Base-by-base conservation (phyloP, 2,888 invertebrate genomes). In the Ornithoptera alexandrae region DNA sequence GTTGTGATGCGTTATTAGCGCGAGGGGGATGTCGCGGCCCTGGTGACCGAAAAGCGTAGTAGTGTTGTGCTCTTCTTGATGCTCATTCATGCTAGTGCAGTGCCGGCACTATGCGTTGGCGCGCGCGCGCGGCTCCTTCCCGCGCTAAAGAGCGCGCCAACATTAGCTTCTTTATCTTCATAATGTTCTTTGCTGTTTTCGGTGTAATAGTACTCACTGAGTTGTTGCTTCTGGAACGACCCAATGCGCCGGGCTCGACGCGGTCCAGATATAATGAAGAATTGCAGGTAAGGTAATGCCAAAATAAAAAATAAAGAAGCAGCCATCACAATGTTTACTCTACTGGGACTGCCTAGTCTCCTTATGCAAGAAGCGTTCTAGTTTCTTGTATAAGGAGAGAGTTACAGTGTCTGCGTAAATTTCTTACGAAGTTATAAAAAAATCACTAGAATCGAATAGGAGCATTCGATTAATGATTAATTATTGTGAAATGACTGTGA, bases 181-280 rank as follows among this genome's bases (percentile, higher is more conserved):
- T 97, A 77, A 97, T 97, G 93, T 97, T 98, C 89, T 97, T 97
- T 87, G 96, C 96, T 59, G 96, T 98, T 71, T 97, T 97, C 84
- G 97, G 97, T 62, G 93, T 97, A 79, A 97, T 97, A 81, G 95
- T 97, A 72, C 94, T 97, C 76, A 97, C 97, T 73, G 97, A 97
- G 90, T 95, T 97, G 79, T 94, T 97, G 81, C 88, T 87, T 72
- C 89, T 90, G 78, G 92, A 93, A 75, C 87, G 91, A 64, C 91
- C 91, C 73, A 93, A 93, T 93, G 77, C 95, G 93, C 88, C 96
- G 2, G 81, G 83, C 53, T 77, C 84, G 0, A 62, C 84, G 65
- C 81, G 87, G 94, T 90, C 85, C 89, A 94, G 94, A 87, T 88
- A 94, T 93, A 96, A 95, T 87, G 96, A 96, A 76, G 96, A 96